phyloP scores from a whole-genome alignment of 1,140 invertebrate species.

The Portunus trituberculatus region DNA sequence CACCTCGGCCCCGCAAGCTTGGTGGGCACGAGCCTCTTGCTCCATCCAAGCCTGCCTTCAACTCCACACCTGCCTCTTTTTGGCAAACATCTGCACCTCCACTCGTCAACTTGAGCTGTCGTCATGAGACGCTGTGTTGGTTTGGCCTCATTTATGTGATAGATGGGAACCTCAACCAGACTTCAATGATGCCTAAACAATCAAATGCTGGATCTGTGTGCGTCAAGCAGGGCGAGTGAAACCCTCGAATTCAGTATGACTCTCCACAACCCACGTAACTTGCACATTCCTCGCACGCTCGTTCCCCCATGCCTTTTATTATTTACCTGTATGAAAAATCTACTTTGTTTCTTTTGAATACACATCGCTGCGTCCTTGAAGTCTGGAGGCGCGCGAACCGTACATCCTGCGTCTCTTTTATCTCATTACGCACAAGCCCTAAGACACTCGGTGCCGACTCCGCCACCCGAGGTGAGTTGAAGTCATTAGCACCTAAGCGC shows the following conservation, averaged over 20 bases:
- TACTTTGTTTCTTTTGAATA: background rate
- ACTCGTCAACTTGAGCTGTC: too few species aligned
- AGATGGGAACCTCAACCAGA: too few species aligned
- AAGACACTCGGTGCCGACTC: background rate
- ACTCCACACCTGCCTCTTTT: background rate
- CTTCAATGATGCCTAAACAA: background rate
- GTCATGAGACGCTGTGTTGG: too few species aligned
- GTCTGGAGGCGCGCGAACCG: background rate
- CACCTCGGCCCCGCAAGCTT: background rate
- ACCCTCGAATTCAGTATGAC: background rate
- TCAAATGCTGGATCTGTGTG: background rate
- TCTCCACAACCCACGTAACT: background rate
- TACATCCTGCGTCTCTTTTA: background rate
- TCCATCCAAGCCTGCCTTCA: background rate
- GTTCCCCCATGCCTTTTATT: background rate
- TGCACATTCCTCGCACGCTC: background rate
- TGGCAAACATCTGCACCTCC: background rate
- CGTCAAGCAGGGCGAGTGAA: background rate
- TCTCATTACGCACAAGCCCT: background rate
- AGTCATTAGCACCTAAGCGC: background rate
- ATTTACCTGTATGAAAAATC: too few species aligned
- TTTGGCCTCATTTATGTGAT: too few species aligned
- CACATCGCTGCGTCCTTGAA: background rate
- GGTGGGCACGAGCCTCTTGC: background rate
- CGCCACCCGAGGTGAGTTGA: background rate